A percentile compares a stretch with the other conserved stretches of the same genome.
phyloP scores from a whole-genome alignment of 1,140 invertebrate species.

The Drosophila ficusphila region DNA sequence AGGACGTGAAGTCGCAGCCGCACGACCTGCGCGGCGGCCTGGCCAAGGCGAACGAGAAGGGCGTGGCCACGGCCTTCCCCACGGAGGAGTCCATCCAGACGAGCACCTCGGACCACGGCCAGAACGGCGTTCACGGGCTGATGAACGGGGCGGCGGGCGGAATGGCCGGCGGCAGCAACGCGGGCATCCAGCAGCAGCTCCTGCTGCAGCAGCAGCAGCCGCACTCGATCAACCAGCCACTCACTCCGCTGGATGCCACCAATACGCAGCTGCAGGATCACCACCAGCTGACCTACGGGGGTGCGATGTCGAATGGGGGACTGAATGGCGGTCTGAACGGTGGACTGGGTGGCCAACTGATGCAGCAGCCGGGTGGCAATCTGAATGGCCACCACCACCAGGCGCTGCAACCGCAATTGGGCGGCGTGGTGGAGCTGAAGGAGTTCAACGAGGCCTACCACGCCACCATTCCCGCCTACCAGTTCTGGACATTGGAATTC shows the following conservation, averaged over 20 bases:
- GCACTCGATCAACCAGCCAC: constrained; percentile 74
- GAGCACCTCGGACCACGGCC: constrained; percentile 87
- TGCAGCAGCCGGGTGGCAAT: constrained; percentile 77
- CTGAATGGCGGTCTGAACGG: constrained; percentile 19
- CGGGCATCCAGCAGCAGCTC: constrained; percentile 73
- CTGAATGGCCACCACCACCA: constrained; percentile 75
- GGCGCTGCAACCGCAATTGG: constrained; percentile 86
- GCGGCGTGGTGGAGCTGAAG: constrained; percentile 90
- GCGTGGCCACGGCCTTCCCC: constrained; percentile 71
- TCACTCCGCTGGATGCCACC: constrained; percentile 73
- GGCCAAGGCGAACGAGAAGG: constrained; percentile 62
- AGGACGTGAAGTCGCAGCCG: constrained; percentile 94
- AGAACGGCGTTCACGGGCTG: constrained; percentile 24
- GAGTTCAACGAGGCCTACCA: constrained; percentile 92
- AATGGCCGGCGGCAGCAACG: constrained; percentile 14
- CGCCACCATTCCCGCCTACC: constrained; percentile 92
- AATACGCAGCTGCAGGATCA: constrained; percentile 78
- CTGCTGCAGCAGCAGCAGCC: constrained; percentile 78
- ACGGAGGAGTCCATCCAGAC: constrained; percentile 88
- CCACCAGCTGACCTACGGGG: constrained; percentile 67
- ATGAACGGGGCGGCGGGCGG: neutral
- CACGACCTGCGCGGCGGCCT: constrained; percentile 88
- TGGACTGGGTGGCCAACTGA: constrained; percentile 45
- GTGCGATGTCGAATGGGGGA: constrained; percentile 7
- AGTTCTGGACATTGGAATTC: constrained; percentile 96